These are phyloP conservation scores for Promerops cafer DNA, from an alignment of 2,113 vertebrate genomes.

Conservation along the genomic window DNA sequence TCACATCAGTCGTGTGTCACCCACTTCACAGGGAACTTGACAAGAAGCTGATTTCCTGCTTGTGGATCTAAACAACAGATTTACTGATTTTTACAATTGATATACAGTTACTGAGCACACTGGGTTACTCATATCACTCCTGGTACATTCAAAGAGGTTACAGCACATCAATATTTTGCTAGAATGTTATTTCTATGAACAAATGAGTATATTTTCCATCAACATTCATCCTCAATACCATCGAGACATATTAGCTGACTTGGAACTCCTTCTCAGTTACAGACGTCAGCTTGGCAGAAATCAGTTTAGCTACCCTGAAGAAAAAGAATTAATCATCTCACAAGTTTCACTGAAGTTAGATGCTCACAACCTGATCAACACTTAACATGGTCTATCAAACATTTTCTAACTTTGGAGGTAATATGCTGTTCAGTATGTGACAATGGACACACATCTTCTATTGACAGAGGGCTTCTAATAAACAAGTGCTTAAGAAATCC, in stretches of 20 bases:
- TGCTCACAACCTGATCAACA: not conserved
- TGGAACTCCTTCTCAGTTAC: not conserved
- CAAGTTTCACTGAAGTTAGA: not conserved
- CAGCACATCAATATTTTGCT: not conserved
- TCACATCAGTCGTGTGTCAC: not conserved
- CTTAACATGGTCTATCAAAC: not conserved
- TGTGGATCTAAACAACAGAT: not conserved
- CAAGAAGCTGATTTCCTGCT: not conserved
- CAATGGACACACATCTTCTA: not conserved
- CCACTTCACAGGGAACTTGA: not conserved
- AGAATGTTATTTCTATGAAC: not conserved
- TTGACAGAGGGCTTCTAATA: not conserved
- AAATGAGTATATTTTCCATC: not conserved
- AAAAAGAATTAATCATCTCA: not conserved
- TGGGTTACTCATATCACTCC: not conserved
- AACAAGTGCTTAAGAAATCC: not conserved
- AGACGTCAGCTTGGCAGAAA: not conserved
- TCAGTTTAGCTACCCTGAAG: not conserved
- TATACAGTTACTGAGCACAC: not conserved
- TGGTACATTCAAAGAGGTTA: not conserved
- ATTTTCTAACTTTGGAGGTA: not conserved
- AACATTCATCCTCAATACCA: not conserved
- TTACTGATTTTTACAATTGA: not conserved
- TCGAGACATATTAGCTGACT: not conserved
- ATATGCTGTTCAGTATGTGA: not conserved